These are phyloP conservation scores for Malacoctenus gilli DNA, from an alignment of 2,797 vertebrate species.

Conservation along the genomic window DNA sequence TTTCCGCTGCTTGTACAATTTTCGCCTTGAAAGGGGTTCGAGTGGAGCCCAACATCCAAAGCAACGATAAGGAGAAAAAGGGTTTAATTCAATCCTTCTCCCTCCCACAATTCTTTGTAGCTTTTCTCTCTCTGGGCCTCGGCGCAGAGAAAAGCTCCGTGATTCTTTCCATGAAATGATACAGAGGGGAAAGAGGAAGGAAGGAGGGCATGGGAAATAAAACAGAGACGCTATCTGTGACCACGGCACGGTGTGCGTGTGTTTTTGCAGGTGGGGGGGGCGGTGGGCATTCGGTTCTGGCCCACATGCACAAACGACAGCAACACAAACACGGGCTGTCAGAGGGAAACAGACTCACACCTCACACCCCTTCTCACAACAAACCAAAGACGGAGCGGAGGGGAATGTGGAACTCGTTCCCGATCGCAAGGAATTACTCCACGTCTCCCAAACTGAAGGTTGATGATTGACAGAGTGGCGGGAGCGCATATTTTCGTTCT, in stretches of 20 bases:
- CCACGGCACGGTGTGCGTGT: constrained; percentile 26
- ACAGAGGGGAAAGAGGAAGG: constrained; percentile 64
- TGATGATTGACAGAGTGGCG: constrained; percentile 56
- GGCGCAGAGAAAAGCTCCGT: constrained; percentile 22
- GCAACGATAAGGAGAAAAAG: constrained; percentile 31
- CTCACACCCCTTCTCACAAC: constrained; percentile 23
- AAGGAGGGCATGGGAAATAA: constrained; percentile 64
- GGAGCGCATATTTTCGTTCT: constrained; percentile 28
- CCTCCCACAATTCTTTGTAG: constrained; percentile 6
- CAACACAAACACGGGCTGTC: constrained; percentile 55
- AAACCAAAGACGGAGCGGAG: constrained; percentile 5
- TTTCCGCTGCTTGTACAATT: neutral
- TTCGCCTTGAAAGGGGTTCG: constrained; percentile 6
- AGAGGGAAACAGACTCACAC: constrained; percentile 36
- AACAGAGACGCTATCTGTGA: constrained; percentile 44
- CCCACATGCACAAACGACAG: constrained; percentile 46
- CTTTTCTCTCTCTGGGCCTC: neutral
- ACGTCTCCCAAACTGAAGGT: constrained; percentile 4
- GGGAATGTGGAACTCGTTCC: constrained; percentile 9
- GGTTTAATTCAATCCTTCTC: constrained; percentile 22
- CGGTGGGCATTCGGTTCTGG: constrained; percentile 61
- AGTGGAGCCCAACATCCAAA: constrained; percentile 3
- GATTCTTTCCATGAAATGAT: constrained; percentile 67
- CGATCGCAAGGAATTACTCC: constrained; percentile 18
- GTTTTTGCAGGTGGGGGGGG: constrained; percentile 64